Conservation (phyloP, 2,888 invertebrate genomes). For the Leptinotarsa haldemani region DNA sequence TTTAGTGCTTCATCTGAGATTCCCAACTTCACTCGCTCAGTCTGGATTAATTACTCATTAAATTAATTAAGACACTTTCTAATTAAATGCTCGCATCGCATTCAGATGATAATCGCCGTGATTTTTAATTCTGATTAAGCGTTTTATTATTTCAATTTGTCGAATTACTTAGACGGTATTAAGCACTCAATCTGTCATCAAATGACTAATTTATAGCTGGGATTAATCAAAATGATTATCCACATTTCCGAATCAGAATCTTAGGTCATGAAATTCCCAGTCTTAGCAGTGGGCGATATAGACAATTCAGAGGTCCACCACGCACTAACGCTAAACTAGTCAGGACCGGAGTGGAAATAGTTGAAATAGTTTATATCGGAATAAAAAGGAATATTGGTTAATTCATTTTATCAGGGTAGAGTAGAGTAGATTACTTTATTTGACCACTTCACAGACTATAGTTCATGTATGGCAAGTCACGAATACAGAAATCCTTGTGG, state of each 20-base stretch:
- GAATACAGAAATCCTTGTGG: no score
- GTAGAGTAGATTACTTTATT: no score
- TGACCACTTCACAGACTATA: no score
- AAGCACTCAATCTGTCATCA: not conserved
- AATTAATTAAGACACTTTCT: slow-evolving; percentile 54
- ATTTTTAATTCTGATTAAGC: slow-evolving; percentile 25
- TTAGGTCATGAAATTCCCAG: slow-evolving; percentile 3
- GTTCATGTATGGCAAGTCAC: no score
- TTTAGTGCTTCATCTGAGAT: slow-evolving; percentile 8
- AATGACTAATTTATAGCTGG: not conserved
- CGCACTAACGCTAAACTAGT: not conserved
- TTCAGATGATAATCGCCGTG: slow-evolving; percentile 35
- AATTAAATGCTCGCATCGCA: slow-evolving; percentile 48
- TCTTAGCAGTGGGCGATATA: not conserved
- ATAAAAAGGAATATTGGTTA: no score
- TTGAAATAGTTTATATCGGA: no score
- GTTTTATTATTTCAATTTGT: slow-evolving; percentile 5
- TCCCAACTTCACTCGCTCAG: not conserved
- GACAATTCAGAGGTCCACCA: not conserved
- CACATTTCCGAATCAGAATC: not conserved
- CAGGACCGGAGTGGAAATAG: not conserved
- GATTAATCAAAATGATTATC: not conserved
- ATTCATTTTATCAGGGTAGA: no score
- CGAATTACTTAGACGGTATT: not conserved
- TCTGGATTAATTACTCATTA: slow-evolving; percentile 55